Evolutionary conservation across 2,888 invertebrate species (phyloP).

Genomic region (Malthinus seriepunctatus): DNA sequence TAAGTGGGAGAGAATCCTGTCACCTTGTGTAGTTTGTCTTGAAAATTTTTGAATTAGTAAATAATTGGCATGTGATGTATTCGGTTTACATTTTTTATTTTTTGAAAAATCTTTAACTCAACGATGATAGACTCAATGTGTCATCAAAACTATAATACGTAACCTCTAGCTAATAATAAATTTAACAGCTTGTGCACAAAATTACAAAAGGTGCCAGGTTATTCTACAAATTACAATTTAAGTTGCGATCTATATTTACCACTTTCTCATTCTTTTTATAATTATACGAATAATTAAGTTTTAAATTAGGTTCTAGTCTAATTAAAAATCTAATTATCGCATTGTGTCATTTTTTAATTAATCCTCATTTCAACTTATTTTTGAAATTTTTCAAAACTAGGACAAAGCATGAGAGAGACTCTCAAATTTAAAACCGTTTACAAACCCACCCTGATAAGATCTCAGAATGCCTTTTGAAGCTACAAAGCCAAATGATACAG

Average conservation of each 20-base stretch:
- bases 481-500: too few species aligned
- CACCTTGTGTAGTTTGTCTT: background rate
- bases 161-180: constrained; percentile 12
- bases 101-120: background rate
- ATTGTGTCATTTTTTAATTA: background rate
- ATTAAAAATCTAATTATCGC: background rate
- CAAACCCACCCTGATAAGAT: too few species aligned
- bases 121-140: background rate
- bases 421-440: too few species aligned
- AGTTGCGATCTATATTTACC: constrained; percentile 11
- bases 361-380: too few species aligned
- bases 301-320: background rate
- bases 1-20: too few species aligned
- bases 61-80: constrained; percentile 2
- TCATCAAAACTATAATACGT: background rate
- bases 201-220: constrained; percentile 13
- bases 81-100: background rate
- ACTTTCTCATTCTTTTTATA: constrained; percentile 2
- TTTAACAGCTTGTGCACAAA: constrained; percentile 12
- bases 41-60: background rate
- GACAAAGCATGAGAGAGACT: too few species aligned
- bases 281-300: constrained; percentile 1
- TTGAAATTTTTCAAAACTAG: too few species aligned
- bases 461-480: too few species aligned
- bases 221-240: constrained; percentile 10